Conservation (phyloP, 2,888 invertebrate genomes). For the Dasypogon diadema region DNA sequence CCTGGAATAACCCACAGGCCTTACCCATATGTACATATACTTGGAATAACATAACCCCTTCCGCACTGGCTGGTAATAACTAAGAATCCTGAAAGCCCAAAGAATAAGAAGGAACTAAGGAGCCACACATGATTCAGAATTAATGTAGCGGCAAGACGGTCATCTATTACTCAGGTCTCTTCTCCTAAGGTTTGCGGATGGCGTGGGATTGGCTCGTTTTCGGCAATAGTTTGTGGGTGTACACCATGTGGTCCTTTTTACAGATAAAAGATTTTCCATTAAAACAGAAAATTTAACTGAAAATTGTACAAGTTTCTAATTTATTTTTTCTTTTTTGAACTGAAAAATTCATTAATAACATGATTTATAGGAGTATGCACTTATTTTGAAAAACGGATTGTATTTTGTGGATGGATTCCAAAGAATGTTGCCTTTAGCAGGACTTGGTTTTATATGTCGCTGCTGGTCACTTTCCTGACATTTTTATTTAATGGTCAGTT, state of each 20-base stretch:
- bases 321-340: too few species aligned
- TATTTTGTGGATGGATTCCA: too few species aligned
- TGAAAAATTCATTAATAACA: too few species aligned
- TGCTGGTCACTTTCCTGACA: too few species aligned
- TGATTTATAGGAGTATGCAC: too few species aligned
- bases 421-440: too few species aligned
- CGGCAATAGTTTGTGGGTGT: neutral
- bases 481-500: too few species aligned
- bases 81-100: conserved; percentile 52
- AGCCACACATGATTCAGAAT: conserved; percentile 57
- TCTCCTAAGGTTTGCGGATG: conserved; percentile 5
- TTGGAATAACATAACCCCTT: conserved; percentile 14
- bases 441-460: too few species aligned
- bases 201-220: conserved; percentile 30
- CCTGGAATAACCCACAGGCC: conserved; percentile 46
- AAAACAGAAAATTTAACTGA: neutral
- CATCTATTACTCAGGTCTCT: conserved; percentile 55
- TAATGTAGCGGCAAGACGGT: conserved; percentile 57
- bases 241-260: conserved; percentile 15
- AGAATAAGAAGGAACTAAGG: conserved; percentile 54
- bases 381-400: too few species aligned
- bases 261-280: neutral
- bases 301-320: too few species aligned
- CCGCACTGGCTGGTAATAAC: conserved; percentile 44
- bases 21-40: conserved; percentile 10